Evolutionary conservation across 2,888 invertebrate genomes (phyloP).

Genomic region (Scelioninae gen. 2): DNA sequence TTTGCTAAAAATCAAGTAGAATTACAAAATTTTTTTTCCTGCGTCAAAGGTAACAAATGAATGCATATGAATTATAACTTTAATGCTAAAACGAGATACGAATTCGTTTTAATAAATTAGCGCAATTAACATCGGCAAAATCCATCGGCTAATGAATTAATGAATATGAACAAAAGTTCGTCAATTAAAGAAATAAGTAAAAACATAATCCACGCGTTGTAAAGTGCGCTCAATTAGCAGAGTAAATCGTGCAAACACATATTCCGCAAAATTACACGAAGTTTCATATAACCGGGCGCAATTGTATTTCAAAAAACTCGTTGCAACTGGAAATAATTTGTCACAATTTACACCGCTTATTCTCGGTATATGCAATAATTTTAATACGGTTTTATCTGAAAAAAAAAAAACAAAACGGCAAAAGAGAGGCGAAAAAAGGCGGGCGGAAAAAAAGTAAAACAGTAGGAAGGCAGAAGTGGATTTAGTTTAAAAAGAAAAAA

Average conservation of each 20-base stretch:
- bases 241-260: constrained; percentile 21
- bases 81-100: no score
- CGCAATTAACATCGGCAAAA: no score
- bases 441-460: no score
- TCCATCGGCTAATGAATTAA: neutral
- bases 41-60: no score
- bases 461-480: no score
- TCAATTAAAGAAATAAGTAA: constrained; percentile 7
- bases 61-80: no score
- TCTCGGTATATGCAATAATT: constrained; percentile 8
- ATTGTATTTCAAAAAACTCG: constrained; percentile 8
- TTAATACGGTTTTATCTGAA: constrained; percentile 3
- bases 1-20: no score
- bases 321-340: constrained; percentile 17
- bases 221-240: constrained; percentile 12
- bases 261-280: constrained; percentile 5
- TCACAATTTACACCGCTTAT: constrained; percentile 16
- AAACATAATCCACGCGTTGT: constrained; percentile 8
- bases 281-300: neutral
- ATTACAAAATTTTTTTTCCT: no score
- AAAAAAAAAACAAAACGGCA: no score
- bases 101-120: no score
- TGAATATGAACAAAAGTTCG: neutral
- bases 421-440: no score
- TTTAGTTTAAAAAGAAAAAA: no score